Conservation (phyloP, 1,140 invertebrate species). For the Leptinotarsa lineolata region DNA sequence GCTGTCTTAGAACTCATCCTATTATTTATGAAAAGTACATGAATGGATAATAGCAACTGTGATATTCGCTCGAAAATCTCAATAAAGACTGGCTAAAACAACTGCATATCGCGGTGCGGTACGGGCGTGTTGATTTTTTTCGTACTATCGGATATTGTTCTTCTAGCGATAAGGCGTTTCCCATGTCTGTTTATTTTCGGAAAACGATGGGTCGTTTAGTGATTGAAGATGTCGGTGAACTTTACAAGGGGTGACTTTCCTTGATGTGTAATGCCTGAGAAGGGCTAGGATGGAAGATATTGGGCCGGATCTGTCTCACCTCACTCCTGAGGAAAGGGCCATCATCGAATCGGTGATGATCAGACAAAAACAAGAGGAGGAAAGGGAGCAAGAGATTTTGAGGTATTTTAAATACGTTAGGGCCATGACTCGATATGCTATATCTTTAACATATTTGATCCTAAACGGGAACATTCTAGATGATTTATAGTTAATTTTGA, state of each 20-base stretch:
- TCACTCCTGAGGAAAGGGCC: constrained; percentile 94
- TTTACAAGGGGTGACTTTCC: constrained; percentile 13
- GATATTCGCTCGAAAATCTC: constrained; percentile 49
- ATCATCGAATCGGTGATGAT: constrained; percentile 97
- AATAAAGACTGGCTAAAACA: constrained; percentile 32
- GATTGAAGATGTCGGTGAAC: constrained; percentile 18
- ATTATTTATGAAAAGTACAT: constrained; percentile 58
- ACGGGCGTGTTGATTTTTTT: constrained; percentile 14
- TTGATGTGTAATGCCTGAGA: constrained; percentile 40
- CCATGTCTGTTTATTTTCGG: constrained; percentile 29
- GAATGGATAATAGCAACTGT: constrained; percentile 47
- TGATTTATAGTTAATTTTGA: too few species aligned
- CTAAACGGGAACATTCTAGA: too few species aligned
- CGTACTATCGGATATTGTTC: constrained; percentile 27
- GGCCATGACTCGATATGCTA: background rate
- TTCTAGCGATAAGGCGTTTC: constrained; percentile 25
- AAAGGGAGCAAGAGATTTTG: constrained; percentile 92
- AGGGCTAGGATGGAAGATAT: constrained; percentile 72
- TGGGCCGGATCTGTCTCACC: constrained; percentile 92
- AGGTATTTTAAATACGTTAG: constrained; percentile 64
- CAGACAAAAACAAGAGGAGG: constrained; percentile 95
- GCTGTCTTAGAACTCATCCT: constrained; percentile 52
- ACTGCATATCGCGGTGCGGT: constrained; percentile 26
- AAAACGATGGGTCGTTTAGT: constrained; percentile 4
- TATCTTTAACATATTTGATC: too few species aligned